Conservation (phyloP, 2,888 invertebrate genomes). For the Lymantria dispar region DNA sequence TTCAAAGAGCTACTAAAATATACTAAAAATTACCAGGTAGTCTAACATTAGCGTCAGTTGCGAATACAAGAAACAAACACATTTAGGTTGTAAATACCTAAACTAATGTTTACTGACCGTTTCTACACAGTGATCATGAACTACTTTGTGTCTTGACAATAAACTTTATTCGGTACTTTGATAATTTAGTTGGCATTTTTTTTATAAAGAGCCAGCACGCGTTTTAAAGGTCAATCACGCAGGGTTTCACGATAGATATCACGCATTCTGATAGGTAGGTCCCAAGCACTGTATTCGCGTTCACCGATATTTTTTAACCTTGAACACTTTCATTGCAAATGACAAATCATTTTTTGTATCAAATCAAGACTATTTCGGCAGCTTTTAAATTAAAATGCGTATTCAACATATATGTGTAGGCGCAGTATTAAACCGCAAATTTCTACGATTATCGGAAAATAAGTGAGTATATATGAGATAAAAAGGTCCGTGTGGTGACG, state of each 20-base stretch:
- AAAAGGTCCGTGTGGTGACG: too few species aligned
- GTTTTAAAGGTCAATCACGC: constrained; percentile 43
- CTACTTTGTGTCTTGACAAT: constrained; percentile 23
- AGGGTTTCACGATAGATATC: constrained; percentile 31
- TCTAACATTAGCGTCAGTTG: too few species aligned
- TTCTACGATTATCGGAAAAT: too few species aligned
- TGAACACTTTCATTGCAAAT: constrained; percentile 36
- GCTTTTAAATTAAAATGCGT: too few species aligned
- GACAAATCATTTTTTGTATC: constrained; percentile 11
- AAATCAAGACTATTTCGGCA: background rate
- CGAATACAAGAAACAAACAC: too few species aligned
- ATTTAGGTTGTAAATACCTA: too few species aligned
- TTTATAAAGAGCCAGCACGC: constrained; percentile 29
- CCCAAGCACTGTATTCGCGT: constrained; percentile 17
- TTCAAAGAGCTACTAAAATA: too few species aligned
- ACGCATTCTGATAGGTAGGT: constrained; percentile 26
- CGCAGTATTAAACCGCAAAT: too few species aligned
- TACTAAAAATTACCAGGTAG: too few species aligned
- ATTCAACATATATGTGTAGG: too few species aligned
- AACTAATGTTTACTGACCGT: background rate
- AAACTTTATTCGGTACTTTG: constrained; percentile 21
- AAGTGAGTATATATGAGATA: too few species aligned
- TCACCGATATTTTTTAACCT: constrained; percentile 35
- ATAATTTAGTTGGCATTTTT: constrained; percentile 8
- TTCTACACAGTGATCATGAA: constrained; percentile 27